Evolutionary conservation across 2,797 vertebrate genomes (phyloP).

Genomic region (Manis javanica): DNA sequence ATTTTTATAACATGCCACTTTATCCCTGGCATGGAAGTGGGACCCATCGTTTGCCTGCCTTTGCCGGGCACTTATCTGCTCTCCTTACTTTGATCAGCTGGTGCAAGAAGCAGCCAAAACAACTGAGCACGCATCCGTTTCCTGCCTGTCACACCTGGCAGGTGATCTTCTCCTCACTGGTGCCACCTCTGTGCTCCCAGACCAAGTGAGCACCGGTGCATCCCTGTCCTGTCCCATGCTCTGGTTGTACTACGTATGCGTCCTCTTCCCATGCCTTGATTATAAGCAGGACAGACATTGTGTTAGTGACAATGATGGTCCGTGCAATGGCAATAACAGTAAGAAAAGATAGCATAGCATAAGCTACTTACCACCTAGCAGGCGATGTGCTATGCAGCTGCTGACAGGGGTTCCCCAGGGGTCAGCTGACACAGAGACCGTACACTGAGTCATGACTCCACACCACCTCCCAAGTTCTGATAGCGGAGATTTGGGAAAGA

Average conservation of each 20-base stretch:
- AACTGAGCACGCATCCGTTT: background rate
- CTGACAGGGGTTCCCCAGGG: background rate
- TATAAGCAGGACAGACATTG: background rate
- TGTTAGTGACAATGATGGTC: background rate
- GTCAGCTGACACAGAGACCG: background rate
- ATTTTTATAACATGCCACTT: background rate
- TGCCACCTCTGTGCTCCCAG: background rate
- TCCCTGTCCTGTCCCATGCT: background rate
- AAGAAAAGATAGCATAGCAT: background rate
- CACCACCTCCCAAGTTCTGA: background rate
- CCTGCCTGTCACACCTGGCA: background rate
- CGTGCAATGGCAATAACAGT: background rate
- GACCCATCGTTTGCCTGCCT: background rate
- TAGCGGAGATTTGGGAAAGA: background rate
- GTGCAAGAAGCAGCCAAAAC: background rate
- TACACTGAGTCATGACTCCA: background rate
- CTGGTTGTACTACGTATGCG: background rate
- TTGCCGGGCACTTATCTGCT: background rate
- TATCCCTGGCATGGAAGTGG: background rate
- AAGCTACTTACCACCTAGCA: background rate
- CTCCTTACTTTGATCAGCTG: background rate
- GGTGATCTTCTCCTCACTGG: background rate
- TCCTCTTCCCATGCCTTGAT: background rate
- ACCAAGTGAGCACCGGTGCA: background rate
- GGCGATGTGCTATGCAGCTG: background rate